Percentiles rank a stretch among this genome's conserved stretches.
phyloP scores from a whole-genome alignment of 2,888 invertebrate genomes.

The Catocala fraxini region DNA sequence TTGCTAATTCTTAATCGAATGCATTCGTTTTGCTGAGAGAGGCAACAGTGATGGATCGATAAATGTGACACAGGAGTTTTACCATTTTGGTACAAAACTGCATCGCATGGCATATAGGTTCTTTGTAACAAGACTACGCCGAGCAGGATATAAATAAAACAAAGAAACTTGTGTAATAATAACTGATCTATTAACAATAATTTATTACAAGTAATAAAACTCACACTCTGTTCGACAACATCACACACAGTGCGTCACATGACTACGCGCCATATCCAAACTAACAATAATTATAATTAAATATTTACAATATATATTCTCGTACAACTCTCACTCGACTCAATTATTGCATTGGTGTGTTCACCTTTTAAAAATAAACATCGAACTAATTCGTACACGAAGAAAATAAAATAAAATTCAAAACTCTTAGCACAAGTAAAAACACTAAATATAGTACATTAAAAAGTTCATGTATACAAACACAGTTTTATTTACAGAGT shows the following conservation, averaged over 20 bases:
- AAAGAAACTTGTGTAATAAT: conserved; percentile 61
- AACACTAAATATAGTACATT: conserved; percentile 32
- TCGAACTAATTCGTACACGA: conserved; percentile 8
- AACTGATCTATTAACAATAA: conserved; percentile 87
- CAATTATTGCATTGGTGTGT: conserved; percentile 52
- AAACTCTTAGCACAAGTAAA: conserved; percentile 29
- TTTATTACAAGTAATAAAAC: conserved; percentile 83
- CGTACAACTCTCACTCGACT: conserved; percentile 44
- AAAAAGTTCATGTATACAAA: conserved; percentile 33
- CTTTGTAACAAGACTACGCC: background rate
- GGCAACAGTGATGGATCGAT: too few species aligned
- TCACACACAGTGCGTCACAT: conserved; percentile 72
- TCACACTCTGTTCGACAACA: conserved; percentile 74
- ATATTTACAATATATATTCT: conserved; percentile 73
- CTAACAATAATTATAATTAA: conserved; percentile 62
- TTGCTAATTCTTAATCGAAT: too few species aligned
- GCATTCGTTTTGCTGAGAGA: too few species aligned
- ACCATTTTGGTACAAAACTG: too few species aligned
- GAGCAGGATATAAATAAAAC: conserved; percentile 26
- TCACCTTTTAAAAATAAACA: conserved; percentile 15
- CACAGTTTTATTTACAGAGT: conserved; percentile 33
- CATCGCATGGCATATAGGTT: too few species aligned
- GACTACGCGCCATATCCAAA: conserved; percentile 61
- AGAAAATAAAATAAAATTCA: conserved; percentile 12
- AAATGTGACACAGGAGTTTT: too few species aligned